These are phyloP conservation scores for Scrobipalpa atriplicella DNA, from an alignment of 2,888 invertebrate species.

Conservation along the genomic window DNA sequence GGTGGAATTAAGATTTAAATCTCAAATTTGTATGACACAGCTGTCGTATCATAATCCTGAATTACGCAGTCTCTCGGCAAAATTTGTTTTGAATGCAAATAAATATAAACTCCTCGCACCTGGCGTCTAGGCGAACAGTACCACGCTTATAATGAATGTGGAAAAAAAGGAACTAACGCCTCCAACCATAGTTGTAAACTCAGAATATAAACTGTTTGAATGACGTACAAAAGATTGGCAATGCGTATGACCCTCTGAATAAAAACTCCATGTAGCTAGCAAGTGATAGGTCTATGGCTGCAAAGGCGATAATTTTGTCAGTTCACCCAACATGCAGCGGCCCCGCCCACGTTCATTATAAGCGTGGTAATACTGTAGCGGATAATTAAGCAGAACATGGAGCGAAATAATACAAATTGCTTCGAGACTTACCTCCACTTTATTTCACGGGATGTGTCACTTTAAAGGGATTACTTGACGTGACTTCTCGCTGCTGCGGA, in stretches of 20 bases:
- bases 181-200: too few species aligned
- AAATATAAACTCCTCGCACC: slow-evolving; percentile 79
- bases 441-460: slow-evolving; percentile 65
- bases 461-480: slow-evolving; percentile 62
- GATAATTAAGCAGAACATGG: slow-evolving; percentile 75
- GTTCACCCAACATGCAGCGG: too few species aligned
- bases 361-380: too few species aligned
- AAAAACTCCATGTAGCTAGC: too few species aligned
- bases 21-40: slow-evolving; percentile 70
- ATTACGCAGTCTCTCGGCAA: slow-evolving; percentile 68
- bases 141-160: too few species aligned
- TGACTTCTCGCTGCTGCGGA: slow-evolving; percentile 39
- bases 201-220: too few species aligned
- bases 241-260: too few species aligned
- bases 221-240: too few species aligned
- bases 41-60: slow-evolving; percentile 74
- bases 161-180: too few species aligned
- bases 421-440: slow-evolving; percentile 70
- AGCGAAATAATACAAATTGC: slow-evolving; percentile 77
- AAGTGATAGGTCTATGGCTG: too few species aligned
- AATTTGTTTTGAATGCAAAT: slow-evolving; percentile 80
- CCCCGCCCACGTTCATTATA: too few species aligned
- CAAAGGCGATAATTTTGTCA: too few species aligned
- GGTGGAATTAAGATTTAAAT: slow-evolving; percentile 70
- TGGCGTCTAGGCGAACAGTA: slow-evolving; percentile 62